phyloP scores from a whole-genome alignment of 1,140 invertebrate genomes.

The Philotrypesis tridentata region DNA sequence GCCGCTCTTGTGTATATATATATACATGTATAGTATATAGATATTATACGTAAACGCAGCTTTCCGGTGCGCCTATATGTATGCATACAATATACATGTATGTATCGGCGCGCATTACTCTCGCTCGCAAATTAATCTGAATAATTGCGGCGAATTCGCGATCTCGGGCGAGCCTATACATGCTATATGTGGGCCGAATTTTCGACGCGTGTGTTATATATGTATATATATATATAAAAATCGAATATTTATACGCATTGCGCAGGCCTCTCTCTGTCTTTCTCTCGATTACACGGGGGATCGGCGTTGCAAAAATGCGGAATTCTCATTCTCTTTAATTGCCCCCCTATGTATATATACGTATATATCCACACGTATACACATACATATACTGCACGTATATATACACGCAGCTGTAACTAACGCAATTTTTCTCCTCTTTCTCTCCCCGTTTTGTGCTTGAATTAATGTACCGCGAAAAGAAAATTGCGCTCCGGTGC shows the following conservation, averaged over 20 bases:
- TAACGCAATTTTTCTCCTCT: neutral
- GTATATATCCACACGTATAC: too few relatives aligned
- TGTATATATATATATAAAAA: neutral
- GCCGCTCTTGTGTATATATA: too few relatives aligned
- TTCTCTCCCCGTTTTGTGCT: neutral
- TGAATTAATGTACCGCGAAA: conserved; percentile 28
- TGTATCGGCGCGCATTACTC: neutral
- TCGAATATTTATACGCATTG: neutral
- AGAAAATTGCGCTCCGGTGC: neutral
- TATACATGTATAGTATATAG: too few relatives aligned
- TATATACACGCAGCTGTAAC: neutral
- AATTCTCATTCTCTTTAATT: conserved; percentile 9
- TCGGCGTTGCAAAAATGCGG: neutral
- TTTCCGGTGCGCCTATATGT: too few relatives aligned
- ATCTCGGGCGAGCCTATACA: neutral
- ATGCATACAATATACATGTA: neutral
- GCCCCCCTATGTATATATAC: too few relatives aligned
- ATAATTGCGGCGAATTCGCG: neutral
- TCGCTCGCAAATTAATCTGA: neutral
- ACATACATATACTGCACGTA: too few relatives aligned
- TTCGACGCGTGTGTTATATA: neutral
- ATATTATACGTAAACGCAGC: too few relatives aligned
- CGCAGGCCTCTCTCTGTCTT: too few relatives aligned
- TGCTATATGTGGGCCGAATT: neutral
- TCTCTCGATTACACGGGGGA: neutral